phyloP scores from a whole-genome alignment of 1,140 invertebrate species.

The Apis laboriosa region DNA sequence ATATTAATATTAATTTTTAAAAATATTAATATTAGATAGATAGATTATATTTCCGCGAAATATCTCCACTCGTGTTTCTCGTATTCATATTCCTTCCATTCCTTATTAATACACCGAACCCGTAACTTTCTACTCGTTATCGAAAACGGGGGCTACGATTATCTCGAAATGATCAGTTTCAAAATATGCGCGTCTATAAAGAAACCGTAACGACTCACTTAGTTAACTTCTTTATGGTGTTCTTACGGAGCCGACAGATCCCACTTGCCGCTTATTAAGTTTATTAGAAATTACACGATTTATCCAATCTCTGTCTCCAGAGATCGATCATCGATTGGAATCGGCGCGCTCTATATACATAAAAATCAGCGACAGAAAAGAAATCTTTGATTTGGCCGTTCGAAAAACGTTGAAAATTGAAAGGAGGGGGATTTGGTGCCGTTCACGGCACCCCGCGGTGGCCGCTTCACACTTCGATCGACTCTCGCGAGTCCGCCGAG shows the following conservation, averaged over 20 bases:
- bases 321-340: no score
- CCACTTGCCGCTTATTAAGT: not conserved
- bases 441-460: conserved; percentile 33
- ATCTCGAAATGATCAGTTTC: not conserved
- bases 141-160: conserved; percentile 20
- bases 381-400: no score
- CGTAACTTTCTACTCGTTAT: conserved; percentile 53
- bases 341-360: no score
- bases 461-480: conserved; percentile 44
- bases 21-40: conserved; percentile 14
- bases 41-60: conserved; percentile 43
- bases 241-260: not conserved
- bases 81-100: not conserved
- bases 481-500: conserved; percentile 33
- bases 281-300: not conserved
- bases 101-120: conserved; percentile 38
- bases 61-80: conserved; percentile 12
- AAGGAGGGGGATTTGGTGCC: not conserved
- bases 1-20: conserved; percentile 32
- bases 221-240: not conserved
- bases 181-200: not conserved
- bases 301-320: no score
- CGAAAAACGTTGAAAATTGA: not conserved
- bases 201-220: conserved; percentile 5
- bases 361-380: no score